Percentiles rank a stretch among this genome's conserved stretches.
Conservation (phyloP, 2,113 vertebrate species). For the Paracanthobrama guichenoti region DNA sequence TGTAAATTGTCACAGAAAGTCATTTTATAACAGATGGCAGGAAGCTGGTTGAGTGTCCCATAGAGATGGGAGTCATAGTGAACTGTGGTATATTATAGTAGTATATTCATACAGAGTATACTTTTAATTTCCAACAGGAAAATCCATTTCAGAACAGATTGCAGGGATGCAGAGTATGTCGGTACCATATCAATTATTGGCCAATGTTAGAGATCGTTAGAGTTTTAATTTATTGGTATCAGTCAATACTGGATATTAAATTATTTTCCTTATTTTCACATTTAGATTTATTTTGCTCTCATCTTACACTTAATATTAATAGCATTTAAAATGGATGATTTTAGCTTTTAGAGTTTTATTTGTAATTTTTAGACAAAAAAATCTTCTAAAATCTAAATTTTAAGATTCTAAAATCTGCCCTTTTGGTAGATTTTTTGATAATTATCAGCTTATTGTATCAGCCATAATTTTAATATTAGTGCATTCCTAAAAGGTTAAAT, state of each 20-base stretch:
- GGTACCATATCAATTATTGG: background rate
- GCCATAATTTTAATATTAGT: background rate
- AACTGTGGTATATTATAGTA: background rate
- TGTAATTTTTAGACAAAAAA: background rate
- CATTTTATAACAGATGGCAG: background rate
- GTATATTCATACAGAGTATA: background rate
- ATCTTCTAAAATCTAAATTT: too few species aligned
- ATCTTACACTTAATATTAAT: background rate
- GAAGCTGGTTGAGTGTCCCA: background rate
- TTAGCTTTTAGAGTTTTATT: background rate
- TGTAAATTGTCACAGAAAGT: constrained; percentile 4
- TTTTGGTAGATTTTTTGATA: too few species aligned
- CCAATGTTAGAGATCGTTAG: background rate
- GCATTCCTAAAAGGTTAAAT: background rate
- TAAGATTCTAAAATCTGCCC: too few species aligned
- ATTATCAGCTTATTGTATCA: background rate
- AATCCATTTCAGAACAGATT: constrained; percentile 1
- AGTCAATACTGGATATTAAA: background rate
- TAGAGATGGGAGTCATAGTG: background rate
- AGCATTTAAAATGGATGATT: background rate
- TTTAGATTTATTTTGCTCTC: background rate
- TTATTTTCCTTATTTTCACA: background rate
- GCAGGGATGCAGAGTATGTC: background rate
- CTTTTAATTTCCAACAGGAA: background rate
- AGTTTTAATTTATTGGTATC: background rate